Conservation (phyloP, 37 sponge, comb jelly and placozoan species). For the Crambe crambe region DNA sequence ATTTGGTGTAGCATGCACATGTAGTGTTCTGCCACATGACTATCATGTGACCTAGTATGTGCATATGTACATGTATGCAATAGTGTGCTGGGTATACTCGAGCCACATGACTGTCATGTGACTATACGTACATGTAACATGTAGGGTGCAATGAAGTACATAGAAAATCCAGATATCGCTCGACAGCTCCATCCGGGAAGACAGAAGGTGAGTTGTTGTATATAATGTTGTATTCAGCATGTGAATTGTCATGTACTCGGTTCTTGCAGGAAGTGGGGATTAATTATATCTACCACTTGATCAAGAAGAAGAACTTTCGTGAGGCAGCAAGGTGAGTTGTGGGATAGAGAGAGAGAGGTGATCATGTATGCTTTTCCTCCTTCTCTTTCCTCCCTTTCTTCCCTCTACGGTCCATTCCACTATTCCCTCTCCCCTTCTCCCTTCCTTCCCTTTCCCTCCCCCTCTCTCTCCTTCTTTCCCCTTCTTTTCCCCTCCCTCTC, state of each 20-base stretch:
- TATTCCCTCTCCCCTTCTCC: no score
- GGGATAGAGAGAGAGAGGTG: conserved; percentile 44
- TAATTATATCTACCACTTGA: conserved; percentile 67
- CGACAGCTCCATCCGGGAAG: conserved; percentile 25
- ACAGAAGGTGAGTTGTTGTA: conserved; percentile 13
- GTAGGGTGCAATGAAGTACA: conserved; percentile 59
- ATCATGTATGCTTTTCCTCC: neutral
- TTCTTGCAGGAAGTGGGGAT: conserved; percentile 71
- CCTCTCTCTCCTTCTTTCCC: no score
- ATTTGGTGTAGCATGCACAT: no score
- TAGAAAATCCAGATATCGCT: conserved; percentile 48
- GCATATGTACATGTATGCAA: no score
- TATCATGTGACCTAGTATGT: no score
- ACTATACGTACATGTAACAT: neutral
- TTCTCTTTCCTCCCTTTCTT: neutral
- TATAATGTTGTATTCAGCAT: neutral
- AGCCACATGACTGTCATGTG: neutral
- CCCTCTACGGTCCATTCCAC: no score
- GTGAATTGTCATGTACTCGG: neutral
- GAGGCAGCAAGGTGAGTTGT: conserved; percentile 77
- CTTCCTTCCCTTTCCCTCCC: no score
- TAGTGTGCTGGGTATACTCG: no score
- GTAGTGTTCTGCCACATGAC: no score
- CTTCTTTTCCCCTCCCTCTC: neutral
- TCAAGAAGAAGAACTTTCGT: conserved; percentile 52